Evolutionary conservation across 2,113 vertebrate genomes (phyloP).

Genomic region (Cranoglanis bouderius): DNA sequence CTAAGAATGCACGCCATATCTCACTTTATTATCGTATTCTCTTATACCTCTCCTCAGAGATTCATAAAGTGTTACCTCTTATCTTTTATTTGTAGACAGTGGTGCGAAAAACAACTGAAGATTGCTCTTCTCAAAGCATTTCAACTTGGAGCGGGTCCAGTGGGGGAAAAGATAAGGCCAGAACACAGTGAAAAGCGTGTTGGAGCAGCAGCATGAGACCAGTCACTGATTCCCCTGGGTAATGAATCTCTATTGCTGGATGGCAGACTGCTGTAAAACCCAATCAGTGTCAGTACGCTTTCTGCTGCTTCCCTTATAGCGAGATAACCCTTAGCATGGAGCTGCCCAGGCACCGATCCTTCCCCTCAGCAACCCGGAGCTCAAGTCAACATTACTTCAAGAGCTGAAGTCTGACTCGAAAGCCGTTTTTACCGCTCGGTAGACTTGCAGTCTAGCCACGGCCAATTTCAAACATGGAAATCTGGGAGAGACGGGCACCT

Average conservation of each 20-base stretch:
- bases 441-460: not conserved
- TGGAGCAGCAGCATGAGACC: constrained; percentile 61
- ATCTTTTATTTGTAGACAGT: constrained; percentile 9
- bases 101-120: constrained; percentile 23
- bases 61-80: not conserved
- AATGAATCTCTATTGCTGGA: constrained; percentile 68
- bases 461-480: constrained; percentile 12
- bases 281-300: constrained; percentile 69
- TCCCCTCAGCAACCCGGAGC: constrained; percentile 31
- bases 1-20: too few relatives aligned
- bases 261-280: constrained; percentile 68
- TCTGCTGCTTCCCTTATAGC: constrained; percentile 58
- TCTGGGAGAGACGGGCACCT: constrained; percentile 16
- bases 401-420: not conserved
- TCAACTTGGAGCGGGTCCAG: not conserved
- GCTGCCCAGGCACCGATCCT: not conserved
- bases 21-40: not conserved
- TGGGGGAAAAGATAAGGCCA: constrained; percentile 25
- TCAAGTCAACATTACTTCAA: constrained; percentile 4
- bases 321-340: constrained; percentile 58
- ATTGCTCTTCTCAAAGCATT: constrained; percentile 17
- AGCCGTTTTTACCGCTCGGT: not conserved
- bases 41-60: not conserved
- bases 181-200: constrained; percentile 36
- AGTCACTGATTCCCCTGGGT: constrained; percentile 67